phyloP scores from a whole-genome alignment of 1,140 invertebrate species.

The Radopholus similis region DNA sequence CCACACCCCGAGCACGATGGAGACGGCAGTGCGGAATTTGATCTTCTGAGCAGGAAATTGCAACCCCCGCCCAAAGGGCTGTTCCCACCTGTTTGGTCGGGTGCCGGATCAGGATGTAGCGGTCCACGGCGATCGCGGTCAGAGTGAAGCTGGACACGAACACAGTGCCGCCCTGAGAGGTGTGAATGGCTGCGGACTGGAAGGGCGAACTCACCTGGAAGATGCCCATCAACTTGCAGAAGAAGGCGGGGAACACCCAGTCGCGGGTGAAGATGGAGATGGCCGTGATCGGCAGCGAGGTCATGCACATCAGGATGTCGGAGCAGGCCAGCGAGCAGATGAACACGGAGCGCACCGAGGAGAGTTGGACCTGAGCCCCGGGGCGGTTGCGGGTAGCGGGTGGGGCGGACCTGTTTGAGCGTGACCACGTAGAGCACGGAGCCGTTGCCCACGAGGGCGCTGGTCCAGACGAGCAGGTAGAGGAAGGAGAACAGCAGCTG shows the following conservation, averaged over 20 bases:
- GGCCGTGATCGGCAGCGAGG: conserved; percentile 54
- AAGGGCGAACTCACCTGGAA: conserved; percentile 56
- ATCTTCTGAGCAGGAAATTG: conserved; percentile 57
- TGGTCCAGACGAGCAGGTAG: conserved; percentile 54
- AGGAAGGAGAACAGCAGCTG: conserved; percentile 53
- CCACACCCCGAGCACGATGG: conserved; percentile 53
- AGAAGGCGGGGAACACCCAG: conserved; percentile 57
- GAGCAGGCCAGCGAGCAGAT: conserved; percentile 53
- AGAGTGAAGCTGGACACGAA: conserved; percentile 59
- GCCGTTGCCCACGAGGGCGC: conserved; percentile 52
- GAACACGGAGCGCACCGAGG: conserved; percentile 55
- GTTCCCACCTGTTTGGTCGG: conserved; percentile 47
- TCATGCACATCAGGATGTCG: conserved; percentile 56
- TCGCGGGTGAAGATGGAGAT: conserved; percentile 57
- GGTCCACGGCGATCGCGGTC: conserved; percentile 57
- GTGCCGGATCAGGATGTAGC: conserved; percentile 53
- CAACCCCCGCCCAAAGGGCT: too few species aligned
- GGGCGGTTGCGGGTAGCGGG: too few species aligned
- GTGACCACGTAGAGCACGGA: conserved; percentile 55
- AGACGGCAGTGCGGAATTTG: conserved; percentile 45
- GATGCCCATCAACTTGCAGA: conserved; percentile 58
- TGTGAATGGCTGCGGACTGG: not conserved
- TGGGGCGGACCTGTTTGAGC: conserved; percentile 59
- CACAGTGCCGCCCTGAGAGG: conserved; percentile 56
- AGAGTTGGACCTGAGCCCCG: conserved; percentile 50